Conservation (phyloP, 2,113 vertebrate genomes). For the Hemichromis elongatus region DNA sequence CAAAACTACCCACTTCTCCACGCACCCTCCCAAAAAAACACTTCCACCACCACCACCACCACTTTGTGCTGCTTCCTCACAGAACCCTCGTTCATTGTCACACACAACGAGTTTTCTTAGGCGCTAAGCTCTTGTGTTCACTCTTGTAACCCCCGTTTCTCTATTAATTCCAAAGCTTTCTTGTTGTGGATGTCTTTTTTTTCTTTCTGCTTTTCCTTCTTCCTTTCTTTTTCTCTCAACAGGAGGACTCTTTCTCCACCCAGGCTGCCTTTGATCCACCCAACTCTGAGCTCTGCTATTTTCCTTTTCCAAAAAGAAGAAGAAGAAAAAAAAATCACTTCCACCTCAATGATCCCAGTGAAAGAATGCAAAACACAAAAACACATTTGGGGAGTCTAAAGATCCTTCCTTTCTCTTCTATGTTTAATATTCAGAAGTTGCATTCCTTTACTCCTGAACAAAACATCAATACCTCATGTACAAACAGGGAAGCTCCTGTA, state of each 20-base stretch:
- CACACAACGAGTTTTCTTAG: conserved; percentile 51
- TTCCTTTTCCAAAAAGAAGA: background rate
- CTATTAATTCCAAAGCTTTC: conserved; percentile 43
- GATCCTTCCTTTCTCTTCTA: background rate
- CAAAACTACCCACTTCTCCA: background rate
- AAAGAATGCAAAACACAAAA: conserved; percentile 52
- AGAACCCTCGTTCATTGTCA: conserved; percentile 34
- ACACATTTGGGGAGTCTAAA: conserved; percentile 14
- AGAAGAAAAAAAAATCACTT: conserved; percentile 36
- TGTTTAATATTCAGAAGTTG: background rate
- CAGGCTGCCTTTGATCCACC: conserved; percentile 62
- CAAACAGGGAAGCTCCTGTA: conserved; percentile 3
- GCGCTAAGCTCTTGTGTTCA: conserved; percentile 66
- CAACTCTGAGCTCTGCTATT: conserved; percentile 27
- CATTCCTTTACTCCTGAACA: conserved; percentile 33
- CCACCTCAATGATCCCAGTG: conserved; percentile 46
- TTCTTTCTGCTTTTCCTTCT: background rate
- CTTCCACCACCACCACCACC: conserved; percentile 23
- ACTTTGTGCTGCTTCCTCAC: conserved; percentile 45
- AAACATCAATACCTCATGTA: conserved; percentile 9
- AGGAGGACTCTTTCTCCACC: conserved; percentile 49
- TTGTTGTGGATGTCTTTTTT: conserved; percentile 26
- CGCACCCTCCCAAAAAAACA: background rate
- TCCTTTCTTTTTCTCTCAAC: conserved; percentile 38
- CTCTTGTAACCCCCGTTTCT: conserved; percentile 17